These are phyloP conservation scores for Willowsia nigromaculata DNA, from an alignment of 2,888 invertebrate species.

Conservation along the genomic window DNA sequence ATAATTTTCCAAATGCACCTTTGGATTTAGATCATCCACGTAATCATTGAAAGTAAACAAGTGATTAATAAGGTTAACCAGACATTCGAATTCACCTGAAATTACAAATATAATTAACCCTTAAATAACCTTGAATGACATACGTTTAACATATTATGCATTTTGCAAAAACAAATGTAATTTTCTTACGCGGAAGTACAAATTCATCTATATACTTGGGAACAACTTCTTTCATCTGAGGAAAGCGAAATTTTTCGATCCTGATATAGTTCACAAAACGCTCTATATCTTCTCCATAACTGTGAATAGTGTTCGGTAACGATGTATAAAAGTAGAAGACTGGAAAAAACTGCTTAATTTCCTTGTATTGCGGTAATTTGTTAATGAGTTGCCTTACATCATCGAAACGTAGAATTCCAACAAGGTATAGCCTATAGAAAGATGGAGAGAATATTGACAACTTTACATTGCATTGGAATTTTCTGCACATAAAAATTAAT, in stretches of 20 bases:
- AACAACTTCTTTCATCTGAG: conserved; percentile 69
- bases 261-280: conserved; percentile 65
- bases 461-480: too few relatives aligned
- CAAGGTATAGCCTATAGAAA: conserved; percentile 65
- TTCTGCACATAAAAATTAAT: too few relatives aligned
- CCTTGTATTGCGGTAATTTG: not conserved
- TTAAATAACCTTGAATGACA: too few relatives aligned
- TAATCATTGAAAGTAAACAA: conserved; percentile 61
- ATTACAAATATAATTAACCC: not conserved
- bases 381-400: not conserved
- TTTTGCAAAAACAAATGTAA: not conserved
- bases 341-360: not conserved
- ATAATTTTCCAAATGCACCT: not conserved
- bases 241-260: conserved; percentile 71
- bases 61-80: conserved; percentile 64
- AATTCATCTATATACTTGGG: conserved; percentile 76
- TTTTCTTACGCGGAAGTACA: conserved; percentile 72
- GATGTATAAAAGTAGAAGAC: not conserved
- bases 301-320: not conserved
- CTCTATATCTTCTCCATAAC: not conserved
- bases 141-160: too few relatives aligned
- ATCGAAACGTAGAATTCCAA: conserved; percentile 62
- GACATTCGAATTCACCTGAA: conserved; percentile 75
- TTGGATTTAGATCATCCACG: not conserved
- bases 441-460: too few relatives aligned